These are phyloP conservation scores for Saguinus midas DNA, from an alignment of 2,113 vertebrate genomes.

Conservation along the genomic window DNA sequence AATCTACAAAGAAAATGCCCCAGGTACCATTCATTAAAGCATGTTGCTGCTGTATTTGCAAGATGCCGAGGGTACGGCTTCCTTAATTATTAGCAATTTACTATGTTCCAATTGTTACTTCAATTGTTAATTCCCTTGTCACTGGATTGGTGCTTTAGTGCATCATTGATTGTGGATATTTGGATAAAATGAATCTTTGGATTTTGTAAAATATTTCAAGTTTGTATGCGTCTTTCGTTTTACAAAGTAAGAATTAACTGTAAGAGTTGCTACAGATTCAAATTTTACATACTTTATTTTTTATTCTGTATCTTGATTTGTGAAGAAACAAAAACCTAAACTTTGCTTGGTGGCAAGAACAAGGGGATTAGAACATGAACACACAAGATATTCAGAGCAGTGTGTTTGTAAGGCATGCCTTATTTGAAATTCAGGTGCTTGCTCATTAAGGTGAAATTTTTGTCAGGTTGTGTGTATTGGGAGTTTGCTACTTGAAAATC, in stretches of 20 bases:
- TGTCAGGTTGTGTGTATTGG: not conserved
- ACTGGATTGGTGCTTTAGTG: not conserved
- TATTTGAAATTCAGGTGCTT: conserved; percentile 25
- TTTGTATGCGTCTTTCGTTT: not conserved
- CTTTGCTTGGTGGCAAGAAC: not conserved
- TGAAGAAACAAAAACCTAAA: not conserved
- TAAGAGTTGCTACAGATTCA: not conserved
- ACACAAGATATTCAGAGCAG: not conserved
- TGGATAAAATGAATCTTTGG: not conserved
- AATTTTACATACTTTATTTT: not conserved
- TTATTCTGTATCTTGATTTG: not conserved
- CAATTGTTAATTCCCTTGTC: not conserved
- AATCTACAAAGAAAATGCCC: not conserved
- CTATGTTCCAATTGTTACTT: not conserved
- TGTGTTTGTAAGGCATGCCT: not conserved
- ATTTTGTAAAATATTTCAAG: not conserved
- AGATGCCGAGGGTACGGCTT: not conserved
- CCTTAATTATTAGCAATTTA: not conserved
- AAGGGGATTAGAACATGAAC: not conserved
- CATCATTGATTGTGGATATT: not conserved
- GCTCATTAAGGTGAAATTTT: not conserved
- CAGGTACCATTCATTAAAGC: not conserved
- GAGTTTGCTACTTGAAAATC: conserved; percentile 42
- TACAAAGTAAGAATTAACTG: not conserved
- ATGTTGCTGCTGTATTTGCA: not conserved